These are phyloP conservation scores for Nesometra sesokonis DNA, from an alignment of 35 echinoderm and acorn worm species.

Conservation along the genomic window DNA sequence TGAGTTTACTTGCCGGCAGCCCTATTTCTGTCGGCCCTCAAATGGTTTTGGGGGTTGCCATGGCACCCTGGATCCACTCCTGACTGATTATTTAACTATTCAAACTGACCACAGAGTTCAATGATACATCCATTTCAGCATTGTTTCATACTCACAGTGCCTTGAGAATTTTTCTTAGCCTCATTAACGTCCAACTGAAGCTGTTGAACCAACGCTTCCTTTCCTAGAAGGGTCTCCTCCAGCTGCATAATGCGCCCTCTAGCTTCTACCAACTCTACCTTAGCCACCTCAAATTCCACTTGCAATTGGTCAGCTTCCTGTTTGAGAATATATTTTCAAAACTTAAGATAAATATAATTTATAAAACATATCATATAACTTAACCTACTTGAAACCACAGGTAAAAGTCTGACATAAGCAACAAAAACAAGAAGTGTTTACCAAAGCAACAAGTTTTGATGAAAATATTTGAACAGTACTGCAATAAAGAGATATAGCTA, in stretches of 20 bases:
- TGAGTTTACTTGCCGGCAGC: background rate
- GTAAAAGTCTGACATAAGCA: too few species aligned
- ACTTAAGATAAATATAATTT: background rate
- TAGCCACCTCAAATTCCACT: constrained; percentile 56
- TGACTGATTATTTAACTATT: background rate
- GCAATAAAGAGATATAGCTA: too few species aligned
- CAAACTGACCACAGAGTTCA: background rate
- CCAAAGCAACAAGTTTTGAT: background rate
- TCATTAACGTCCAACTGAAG: constrained; percentile 52
- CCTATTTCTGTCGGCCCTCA: too few species aligned
- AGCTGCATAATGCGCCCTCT: constrained; percentile 49
- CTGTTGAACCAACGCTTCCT: constrained; percentile 51
- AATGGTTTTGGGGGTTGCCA: too few species aligned
- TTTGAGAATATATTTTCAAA: constrained; percentile 1
- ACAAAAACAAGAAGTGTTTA: background rate
- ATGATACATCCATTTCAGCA: too few species aligned
- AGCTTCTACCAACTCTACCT: constrained; percentile 42
- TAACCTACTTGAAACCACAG: background rate
- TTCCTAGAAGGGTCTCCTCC: constrained; percentile 70
- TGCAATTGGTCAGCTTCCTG: constrained; percentile 78
- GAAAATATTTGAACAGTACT: too few species aligned
- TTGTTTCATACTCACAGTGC: background rate
- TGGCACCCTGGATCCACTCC: background rate
- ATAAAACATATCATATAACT: background rate
- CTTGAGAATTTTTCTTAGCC: constrained; percentile 3